Conservation (phyloP, 2,113 vertebrate genomes). For the Sinocyclocheilus anshuiensis region DNA sequence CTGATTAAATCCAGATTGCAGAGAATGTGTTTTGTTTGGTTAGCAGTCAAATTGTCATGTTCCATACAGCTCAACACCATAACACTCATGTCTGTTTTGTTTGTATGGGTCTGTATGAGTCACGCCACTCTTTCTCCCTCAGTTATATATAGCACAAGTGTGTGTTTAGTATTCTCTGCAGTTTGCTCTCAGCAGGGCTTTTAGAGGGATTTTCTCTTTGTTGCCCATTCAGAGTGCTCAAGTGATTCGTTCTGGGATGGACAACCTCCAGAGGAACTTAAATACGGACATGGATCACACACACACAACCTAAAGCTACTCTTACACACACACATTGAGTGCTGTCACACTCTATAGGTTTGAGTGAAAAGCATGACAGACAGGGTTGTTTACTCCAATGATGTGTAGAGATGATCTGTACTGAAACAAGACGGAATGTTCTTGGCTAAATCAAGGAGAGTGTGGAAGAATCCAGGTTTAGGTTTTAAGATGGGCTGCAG, state of each 20-base stretch:
- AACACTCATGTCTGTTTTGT: neutral
- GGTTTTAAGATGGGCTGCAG: neutral
- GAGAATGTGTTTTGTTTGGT: neutral
- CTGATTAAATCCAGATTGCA: slow-evolving; percentile 13
- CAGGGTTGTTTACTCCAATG: neutral
- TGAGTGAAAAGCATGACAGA: slow-evolving; percentile 1
- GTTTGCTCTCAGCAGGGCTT: slow-evolving; percentile 37
- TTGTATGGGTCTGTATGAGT: neutral
- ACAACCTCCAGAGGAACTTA: slow-evolving; percentile 26
- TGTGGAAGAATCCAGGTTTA: neutral
- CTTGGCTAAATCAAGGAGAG: neutral
- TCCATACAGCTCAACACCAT: neutral
- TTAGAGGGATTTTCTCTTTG: slow-evolving; percentile 32
- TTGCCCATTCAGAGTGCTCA: slow-evolving; percentile 20
- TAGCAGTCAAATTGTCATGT: neutral
- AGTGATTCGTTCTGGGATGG: slow-evolving; percentile 19
- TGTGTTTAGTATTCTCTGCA: slow-evolving; percentile 32
- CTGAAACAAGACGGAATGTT: neutral
- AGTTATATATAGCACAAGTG: neutral
- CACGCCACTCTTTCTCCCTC: neutral
- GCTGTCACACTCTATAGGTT: slow-evolving; percentile 16
- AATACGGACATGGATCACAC: neutral
- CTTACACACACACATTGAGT: slow-evolving; percentile 10
- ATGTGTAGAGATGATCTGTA: slow-evolving; percentile 1
- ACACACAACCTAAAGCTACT: slow-evolving; percentile 28